Percentiles rank a stretch among this genome's conserved stretches.
Evolutionary conservation across 2,888 invertebrate species (phyloP).

Genomic region (Meteorus cinctellus): DNA sequence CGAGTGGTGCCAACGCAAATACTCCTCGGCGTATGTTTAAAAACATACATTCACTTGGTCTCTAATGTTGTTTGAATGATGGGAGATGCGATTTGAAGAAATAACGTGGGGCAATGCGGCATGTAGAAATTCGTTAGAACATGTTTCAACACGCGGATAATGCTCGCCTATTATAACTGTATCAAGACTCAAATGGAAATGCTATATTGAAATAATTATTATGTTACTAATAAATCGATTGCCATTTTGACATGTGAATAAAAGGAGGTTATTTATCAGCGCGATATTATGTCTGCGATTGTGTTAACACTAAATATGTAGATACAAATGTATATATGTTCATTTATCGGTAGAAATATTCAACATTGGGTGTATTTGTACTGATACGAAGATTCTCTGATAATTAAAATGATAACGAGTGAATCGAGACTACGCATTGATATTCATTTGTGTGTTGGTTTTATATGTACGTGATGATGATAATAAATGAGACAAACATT

Average conservation of each 20-base stretch:
- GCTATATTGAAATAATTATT: neutral
- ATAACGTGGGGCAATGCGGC: neutral
- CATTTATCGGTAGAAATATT: neutral
- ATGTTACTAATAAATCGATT: no score
- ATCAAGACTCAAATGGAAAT: neutral
- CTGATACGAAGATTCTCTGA: constrained; percentile 71
- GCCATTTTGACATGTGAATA: no score
- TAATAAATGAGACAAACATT: constrained; percentile 57
- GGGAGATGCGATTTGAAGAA: neutral
- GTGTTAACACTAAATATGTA: neutral
- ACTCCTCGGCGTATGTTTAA: constrained; percentile 70
- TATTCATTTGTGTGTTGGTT: constrained; percentile 14
- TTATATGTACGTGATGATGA: constrained; percentile 21
- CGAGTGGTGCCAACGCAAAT: constrained; percentile 70
- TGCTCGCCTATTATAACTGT: neutral
- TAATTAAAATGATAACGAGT: constrained; percentile 69
- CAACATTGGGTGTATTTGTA: constrained; percentile 17
- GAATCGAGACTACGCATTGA: constrained; percentile 63
- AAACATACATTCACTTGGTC: constrained; percentile 59
- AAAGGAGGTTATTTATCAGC: neutral
- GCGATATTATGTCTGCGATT: neutral
- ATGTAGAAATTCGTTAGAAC: neutral
- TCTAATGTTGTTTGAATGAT: constrained; percentile 1
- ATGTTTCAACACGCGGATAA: neutral
- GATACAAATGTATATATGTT: neutral